Evolutionary conservation across 2,113 vertebrate species (phyloP).

Genomic region (Ardeotis arabs): DNA sequence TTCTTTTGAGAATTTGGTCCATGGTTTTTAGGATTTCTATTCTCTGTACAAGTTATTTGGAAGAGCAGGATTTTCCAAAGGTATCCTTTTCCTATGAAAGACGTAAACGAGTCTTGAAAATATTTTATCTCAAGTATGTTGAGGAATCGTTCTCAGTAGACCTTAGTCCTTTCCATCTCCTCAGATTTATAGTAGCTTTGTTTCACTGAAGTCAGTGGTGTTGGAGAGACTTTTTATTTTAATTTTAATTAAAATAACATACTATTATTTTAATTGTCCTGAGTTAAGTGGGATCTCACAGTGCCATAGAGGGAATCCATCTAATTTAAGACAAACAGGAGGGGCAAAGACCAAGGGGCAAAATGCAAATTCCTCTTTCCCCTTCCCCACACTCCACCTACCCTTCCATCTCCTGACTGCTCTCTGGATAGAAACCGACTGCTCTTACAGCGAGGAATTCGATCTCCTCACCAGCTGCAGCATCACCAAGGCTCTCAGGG

Average conservation of each 20-base stretch:
- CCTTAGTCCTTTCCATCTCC: not conserved
- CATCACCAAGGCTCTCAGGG: not conserved
- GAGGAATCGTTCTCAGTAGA: not conserved
- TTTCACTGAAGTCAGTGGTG: not conserved
- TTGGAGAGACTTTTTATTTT: too few species aligned
- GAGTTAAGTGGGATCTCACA: not conserved
- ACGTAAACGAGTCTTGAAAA: not conserved
- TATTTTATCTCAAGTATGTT: not conserved
- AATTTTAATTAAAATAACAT: too few species aligned
- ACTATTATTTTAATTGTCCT: not conserved
- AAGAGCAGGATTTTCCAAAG: not conserved
- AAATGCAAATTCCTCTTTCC: not conserved
- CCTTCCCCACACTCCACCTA: not conserved
- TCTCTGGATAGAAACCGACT: not conserved
- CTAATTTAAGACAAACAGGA: not conserved
- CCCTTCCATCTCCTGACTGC: not conserved
- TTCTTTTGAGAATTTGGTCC: not conserved
- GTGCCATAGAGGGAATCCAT: not conserved
- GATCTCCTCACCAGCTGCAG: not conserved
- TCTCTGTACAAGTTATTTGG: not conserved
- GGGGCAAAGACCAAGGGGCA: not conserved
- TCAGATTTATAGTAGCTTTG: not conserved
- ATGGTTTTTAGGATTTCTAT: not conserved
- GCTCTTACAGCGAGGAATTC: not conserved
- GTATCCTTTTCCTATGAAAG: not conserved